Base-by-base conservation (phyloP, 2,888 invertebrate genomes). In the Bugula neritina region DNA sequence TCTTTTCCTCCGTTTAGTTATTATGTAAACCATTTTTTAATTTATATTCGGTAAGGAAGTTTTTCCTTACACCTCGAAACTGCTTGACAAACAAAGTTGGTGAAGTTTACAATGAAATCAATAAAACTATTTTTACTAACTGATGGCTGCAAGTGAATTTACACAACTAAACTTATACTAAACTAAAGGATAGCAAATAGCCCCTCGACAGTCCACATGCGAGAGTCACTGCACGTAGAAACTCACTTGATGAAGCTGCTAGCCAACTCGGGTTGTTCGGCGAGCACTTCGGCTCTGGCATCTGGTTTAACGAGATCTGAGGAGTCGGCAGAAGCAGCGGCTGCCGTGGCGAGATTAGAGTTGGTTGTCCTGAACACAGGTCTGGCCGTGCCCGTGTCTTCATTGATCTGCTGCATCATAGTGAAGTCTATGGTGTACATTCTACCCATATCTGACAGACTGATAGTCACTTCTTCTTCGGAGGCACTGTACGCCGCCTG, bases 371-470 rank as follows among this genome's bases (percentile, higher is more conserved):
- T 77, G 84, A 95, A 95, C 75, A 98, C 93, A 55, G 93, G 91
- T 69, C 96, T 87, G 52, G 94, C 91, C 35, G 94, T 94, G 74
- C 97, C 97, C 0, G 95, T 94, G 84, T 96, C 96, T 87, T 98
- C 97, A 85, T 97, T 98, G 76, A 97, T 93, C 87, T 98, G 96
- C 85, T 95, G 95, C 95, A 97, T 94, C 78, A 94, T 91, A 82
- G 93, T 91, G 81, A 98, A 92, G 87, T 98, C 97, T 76, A 98
- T 91, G 0, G 95, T 94, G 86, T 96, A 97, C 1, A 94, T 94
- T 78, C 94, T 89, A 71, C 95, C 95, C 82, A 94, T 88, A 71
- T 94, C 92, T 73, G 92, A 92, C 76, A 98, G 88, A 82, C 92
- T 92, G 34, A 63, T 25, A 31, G 63, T 63, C 77, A 96, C 92